Evolutionary conservation across 2,888 invertebrate species (phyloP).

Genomic region (Diarsia rubi): DNA sequence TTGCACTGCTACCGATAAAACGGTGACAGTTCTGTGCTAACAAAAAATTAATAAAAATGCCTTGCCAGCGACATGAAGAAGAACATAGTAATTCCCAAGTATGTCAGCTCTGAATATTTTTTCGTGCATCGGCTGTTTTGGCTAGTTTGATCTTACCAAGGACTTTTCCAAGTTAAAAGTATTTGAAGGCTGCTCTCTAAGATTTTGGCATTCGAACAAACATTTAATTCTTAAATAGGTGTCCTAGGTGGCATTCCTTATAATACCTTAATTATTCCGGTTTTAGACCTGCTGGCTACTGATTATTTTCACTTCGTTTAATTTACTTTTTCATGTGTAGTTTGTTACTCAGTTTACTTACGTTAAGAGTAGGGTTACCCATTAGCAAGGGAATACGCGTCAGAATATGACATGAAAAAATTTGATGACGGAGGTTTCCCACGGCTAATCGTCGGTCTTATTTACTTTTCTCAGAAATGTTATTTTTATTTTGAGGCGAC

Average conservation of each 20-base stretch:
- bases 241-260: background rate
- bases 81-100: background rate
- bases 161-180: background rate
- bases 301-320: background rate
- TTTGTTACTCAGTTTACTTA: background rate
- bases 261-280: background rate
- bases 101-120: background rate
- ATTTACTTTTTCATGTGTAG: background rate
- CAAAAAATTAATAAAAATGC: no score
- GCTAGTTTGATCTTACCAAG: background rate
- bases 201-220: background rate
- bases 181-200: no score
- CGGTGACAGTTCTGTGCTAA: no score
- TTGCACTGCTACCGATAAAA: no score
- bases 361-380: slow-evolving; percentile 21
- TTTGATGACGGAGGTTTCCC: slow-evolving; percentile 34
- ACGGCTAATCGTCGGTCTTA: slow-evolving; percentile 34
- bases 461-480: slow-evolving; percentile 43
- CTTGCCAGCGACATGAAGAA: no score
- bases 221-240: background rate
- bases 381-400: slow-evolving; percentile 23
- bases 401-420: slow-evolving; percentile 11
- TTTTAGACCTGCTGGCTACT: background rate
- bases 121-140: background rate
- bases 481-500: slow-evolving; percentile 25